Percentiles rank a stretch among this genome's conserved stretches.
Evolutionary conservation across 2,888 invertebrate genomes (phyloP).

Genomic region (Tridacna gigas): DNA sequence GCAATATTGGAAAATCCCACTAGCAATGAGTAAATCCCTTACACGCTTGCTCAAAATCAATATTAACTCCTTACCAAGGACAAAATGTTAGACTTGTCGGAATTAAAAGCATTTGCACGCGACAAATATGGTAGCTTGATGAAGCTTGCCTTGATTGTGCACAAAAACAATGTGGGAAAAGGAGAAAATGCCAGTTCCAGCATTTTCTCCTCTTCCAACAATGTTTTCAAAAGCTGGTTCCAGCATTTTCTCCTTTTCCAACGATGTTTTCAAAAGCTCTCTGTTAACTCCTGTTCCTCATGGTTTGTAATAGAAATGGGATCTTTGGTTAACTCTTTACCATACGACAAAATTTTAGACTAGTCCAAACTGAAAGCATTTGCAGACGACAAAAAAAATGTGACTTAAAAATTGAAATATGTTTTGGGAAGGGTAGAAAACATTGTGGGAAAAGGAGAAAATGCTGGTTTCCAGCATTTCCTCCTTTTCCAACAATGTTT

Average conservation of each 20-base stretch:
- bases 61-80: neutral
- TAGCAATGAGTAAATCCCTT: constrained; percentile 1
- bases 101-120: neutral
- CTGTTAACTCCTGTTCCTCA: too few species aligned
- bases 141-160: neutral
- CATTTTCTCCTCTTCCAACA: neutral
- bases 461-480: too few species aligned
- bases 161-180: neutral
- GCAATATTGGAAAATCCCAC: constrained; percentile 4
- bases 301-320: too few species aligned
- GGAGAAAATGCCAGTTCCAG: constrained; percentile 7
- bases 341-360: too few species aligned
- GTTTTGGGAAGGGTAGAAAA: too few species aligned
- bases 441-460: too few species aligned
- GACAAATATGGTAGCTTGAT: neutral
- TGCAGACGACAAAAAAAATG: too few species aligned
- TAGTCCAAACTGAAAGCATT: too few species aligned
- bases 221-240: constrained; percentile 7
- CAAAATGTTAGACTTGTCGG: neutral
- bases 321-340: too few species aligned
- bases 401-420: too few species aligned
- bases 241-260: neutral
- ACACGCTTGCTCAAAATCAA: neutral
- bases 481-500: too few species aligned
- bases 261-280: neutral